Base-by-base conservation (phyloP, 2,888 invertebrate species). In the Griposia aprilina region DNA sequence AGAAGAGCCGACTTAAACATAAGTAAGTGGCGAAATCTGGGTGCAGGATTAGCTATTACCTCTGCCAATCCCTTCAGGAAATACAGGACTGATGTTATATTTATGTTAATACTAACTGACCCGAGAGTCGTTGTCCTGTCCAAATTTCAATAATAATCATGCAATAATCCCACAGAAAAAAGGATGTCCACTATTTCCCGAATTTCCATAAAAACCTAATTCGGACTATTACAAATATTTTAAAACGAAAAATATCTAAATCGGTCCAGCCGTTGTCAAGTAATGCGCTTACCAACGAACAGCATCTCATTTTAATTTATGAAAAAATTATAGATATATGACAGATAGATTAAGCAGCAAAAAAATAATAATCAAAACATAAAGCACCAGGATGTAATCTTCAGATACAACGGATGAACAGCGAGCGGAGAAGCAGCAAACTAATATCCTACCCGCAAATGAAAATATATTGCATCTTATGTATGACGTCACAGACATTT, bases 401-500 rank as follows among this genome's bases (percentile, higher is more conserved):
- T 66, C n/a, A 17, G 41, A 60, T 41, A 68, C 17, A 78, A 36
- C 66, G 69, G 66, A 87, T 67, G 75, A 70, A 75, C 55, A 36
- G 41, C 45, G 59, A 68, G 6, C 71, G 26, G 45, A 70, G 65
- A 75, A 52, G 48, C 45, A 17, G 63, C 62, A 70, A 72, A 74
- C 62, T 87, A 78, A 87, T 87, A 76, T 86, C 85, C 87, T 70
- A 63, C 72, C 41, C 30, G 52, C 41, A 76, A 85, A 85, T 67
- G 62, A 69, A 76, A 83, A 74, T 52, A 45, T 62, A 59, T 77
- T 66, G 60, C 36, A 60, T 17, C 26, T 57, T 23, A 6, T 63
- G 15, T 66, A 36, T 30, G 20, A 82, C 6, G 30, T 30, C 66
- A 74, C 41, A 71, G 48, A 45, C 59, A 52, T 26, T 60, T 52